Evolutionary conservation across 2,797 vertebrate genomes (phyloP).

Genomic region (Antrozous pallidus): DNA sequence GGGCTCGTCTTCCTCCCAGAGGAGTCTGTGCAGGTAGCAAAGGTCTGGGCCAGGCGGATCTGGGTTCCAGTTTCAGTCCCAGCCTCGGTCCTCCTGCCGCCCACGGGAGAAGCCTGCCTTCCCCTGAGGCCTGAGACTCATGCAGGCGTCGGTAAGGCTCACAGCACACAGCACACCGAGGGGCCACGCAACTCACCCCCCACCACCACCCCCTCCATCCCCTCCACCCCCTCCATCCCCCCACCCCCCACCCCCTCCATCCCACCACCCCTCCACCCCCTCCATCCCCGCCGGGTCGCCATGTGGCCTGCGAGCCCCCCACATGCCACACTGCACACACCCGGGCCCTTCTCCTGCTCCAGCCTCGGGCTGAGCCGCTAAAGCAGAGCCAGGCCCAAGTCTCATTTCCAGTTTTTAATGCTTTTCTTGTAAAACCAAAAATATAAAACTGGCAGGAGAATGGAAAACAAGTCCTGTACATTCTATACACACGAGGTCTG

Average conservation of each 20-base stretch:
- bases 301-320: not conserved
- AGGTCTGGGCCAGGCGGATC: not conserved
- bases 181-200: rapidly evolving
- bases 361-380: not conserved
- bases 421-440: constrained; percentile 86
- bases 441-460: constrained; percentile 85
- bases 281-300: too few relatives aligned
- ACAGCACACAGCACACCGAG: rapidly evolving
- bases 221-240: rapidly evolving
- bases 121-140: not conserved
- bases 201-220: too few relatives aligned
- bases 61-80: not conserved
- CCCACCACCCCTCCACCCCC: too few relatives aligned
- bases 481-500: constrained; percentile 87
- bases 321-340: rapidly evolving
- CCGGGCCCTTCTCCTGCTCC: not conserved
- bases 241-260: too few relatives aligned
- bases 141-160: not conserved
- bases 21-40: not conserved
- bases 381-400: constrained; percentile 4
- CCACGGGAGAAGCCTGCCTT: not conserved
- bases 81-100: not conserved
- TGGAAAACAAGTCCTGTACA: constrained; percentile 75
- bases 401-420: constrained; percentile 87
- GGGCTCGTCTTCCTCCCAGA: not conserved